phyloP scores from a whole-genome alignment of 2,888 invertebrate genomes.

The Aporophyla nigra region DNA sequence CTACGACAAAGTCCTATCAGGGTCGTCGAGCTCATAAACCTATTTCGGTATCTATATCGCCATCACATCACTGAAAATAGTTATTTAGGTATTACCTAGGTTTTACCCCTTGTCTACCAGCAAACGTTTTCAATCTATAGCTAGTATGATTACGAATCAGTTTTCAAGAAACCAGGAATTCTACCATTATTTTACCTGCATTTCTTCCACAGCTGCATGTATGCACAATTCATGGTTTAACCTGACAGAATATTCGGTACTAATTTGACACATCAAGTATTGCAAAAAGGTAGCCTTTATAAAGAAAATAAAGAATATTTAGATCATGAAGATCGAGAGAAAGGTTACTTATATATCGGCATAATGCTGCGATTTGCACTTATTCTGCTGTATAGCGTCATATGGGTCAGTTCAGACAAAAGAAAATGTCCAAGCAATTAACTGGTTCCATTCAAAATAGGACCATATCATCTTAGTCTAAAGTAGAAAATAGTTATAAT shows the following conservation, averaged over 20 bases:
- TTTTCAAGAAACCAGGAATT: constrained; percentile 5
- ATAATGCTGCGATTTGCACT: too few species aligned
- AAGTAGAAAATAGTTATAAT: too few species aligned
- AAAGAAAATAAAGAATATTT: too few species aligned
- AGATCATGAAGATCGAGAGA: too few species aligned
- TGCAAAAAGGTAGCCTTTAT: too few species aligned
- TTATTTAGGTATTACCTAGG: constrained; percentile 10
- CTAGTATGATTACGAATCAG: background rate
- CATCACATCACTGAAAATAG: constrained; percentile 35
- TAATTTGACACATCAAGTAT: background rate
- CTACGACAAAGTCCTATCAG: constrained; percentile 39
- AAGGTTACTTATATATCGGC: too few species aligned
- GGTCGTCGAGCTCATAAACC: constrained; percentile 55
- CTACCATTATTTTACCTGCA: background rate
- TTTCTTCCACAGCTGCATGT: background rate
- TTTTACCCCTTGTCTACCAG: background rate
- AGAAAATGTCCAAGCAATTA: too few species aligned
- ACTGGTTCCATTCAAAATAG: too few species aligned
- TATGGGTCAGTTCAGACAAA: too few species aligned
- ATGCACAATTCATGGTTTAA: background rate
- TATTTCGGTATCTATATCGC: constrained; percentile 35
- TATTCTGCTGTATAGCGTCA: too few species aligned
- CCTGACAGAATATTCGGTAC: background rate
- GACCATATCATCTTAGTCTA: too few species aligned
- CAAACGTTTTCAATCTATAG: background rate